Conservation (phyloP, 2,113 vertebrate species). For the Thermophis baileyi region DNA sequence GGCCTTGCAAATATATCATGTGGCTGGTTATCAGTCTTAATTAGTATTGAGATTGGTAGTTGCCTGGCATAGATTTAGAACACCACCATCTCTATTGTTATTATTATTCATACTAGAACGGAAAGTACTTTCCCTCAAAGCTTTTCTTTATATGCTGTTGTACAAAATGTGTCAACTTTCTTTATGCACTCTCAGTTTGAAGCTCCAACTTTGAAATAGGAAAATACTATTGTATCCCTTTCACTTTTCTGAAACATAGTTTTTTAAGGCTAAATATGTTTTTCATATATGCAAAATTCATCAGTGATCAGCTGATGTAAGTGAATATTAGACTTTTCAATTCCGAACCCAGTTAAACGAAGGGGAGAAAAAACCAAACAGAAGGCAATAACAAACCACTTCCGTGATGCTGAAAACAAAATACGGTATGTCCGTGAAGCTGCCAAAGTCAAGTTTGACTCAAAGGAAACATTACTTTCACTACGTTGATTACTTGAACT, state of each 20-base stretch:
- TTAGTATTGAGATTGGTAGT: neutral
- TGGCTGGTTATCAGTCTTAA: neutral
- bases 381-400: neutral
- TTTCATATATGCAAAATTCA: neutral
- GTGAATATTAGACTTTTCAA: neutral
- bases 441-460: neutral
- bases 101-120: neutral
- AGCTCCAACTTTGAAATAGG: neutral
- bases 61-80: neutral
- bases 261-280: neutral
- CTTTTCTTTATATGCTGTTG: neutral
- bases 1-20: neutral
- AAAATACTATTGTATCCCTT: neutral
- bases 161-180: neutral
- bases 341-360: neutral
- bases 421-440: neutral
- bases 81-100: neutral
- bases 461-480: neutral
- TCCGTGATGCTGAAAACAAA: neutral
- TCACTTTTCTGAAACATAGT: neutral
- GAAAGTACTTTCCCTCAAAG: neutral
- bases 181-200: neutral
- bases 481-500: neutral
- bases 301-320: neutral
- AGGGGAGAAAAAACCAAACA: rapidly evolving